These are phyloP conservation scores for Cephus spinipes DNA, from an alignment of 2,888 invertebrate genomes.

Conservation along the genomic window DNA sequence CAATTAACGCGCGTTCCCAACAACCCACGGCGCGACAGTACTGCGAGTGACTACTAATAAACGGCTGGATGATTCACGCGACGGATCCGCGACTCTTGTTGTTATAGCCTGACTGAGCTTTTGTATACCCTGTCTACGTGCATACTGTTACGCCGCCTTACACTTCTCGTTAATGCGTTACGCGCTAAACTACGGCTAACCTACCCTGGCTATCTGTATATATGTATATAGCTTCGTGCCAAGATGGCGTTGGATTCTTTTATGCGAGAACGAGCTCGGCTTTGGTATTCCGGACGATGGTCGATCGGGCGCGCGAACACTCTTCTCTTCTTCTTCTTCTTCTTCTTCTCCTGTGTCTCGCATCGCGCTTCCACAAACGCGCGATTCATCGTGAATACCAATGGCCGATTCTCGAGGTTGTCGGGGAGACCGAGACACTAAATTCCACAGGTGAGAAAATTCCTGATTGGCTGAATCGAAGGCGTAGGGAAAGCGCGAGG, in stretches of 20 bases:
- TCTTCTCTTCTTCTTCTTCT: constrained; percentile 13
- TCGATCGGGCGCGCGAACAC: constrained; percentile 11
- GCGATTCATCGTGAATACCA: not conserved
- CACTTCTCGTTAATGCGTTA: too few relatives aligned
- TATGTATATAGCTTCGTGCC: too few relatives aligned
- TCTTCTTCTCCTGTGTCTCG: constrained; percentile 19
- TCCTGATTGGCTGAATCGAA: not conserved
- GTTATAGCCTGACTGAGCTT: not conserved
- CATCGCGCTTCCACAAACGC: constrained; percentile 16
- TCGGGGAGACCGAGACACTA: not conserved
- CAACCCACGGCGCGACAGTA: constrained; percentile 27
- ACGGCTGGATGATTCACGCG: constrained; percentile 36
- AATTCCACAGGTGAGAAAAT: not conserved
- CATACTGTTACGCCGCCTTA: too few relatives aligned
- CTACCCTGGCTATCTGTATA: too few relatives aligned
- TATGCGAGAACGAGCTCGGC: constrained; percentile 6
- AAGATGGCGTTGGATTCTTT: not conserved
- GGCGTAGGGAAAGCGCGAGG: not conserved
- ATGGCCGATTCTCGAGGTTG: not conserved
- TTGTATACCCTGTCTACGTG: too few relatives aligned
- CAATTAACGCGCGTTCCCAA: constrained; percentile 23
- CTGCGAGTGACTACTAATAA: constrained; percentile 39
- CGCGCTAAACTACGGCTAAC: too few relatives aligned
- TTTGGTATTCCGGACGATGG: not conserved
- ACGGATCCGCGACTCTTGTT: not conserved